Evolutionary conservation across 1,140 invertebrate genomes (phyloP), one percentile per base, ranked within the genome.

Genomic region (Drosophila mojavensis): DNA sequence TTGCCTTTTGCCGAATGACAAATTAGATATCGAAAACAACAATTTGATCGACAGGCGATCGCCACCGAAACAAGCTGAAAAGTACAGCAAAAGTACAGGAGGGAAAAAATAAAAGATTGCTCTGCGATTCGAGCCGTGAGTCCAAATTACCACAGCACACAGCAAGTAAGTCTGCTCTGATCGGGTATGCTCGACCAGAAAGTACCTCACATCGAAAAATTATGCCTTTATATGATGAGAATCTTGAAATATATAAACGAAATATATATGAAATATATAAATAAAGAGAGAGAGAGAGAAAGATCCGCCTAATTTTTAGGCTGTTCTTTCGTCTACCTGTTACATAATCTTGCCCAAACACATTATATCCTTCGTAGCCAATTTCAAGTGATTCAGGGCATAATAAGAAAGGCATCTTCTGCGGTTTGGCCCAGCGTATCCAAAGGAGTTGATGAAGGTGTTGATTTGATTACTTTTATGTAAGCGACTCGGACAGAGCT

Each of bases 391-490:
- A 47, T 47, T 17, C 43, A 17, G 43, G 15, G 15, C 15, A 47
- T 47, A 47, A 47, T 89, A 88, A 88, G 83, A 80, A 88, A 88
- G 80, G 83, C 77, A 83, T 83, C 83, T 88, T 47, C 10, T 83
- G 84, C 70, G 84, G 79, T 86, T 81, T 81, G 53, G 53, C 54
- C 72, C 61, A 66, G 69, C 62, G 48, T 71, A 75, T 75, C 73
- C 60, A 83, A 83, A 86, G 83, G 83, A 86, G 83, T 86, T 86
- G 83, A 86, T 90, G 90, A 76, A 91, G 90, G 90, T 91, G 90
- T 91, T 91, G 90, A 91, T 91, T 91, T 91, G 90, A 91, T 91
- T 91, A 91, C 86, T 91, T 88, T 85, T 91, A 88, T 88, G 80
- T 89, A 88, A 88, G 84, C 80, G 84, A 55, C 30, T 5, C 28